These are phyloP conservation scores for Unio delphinus DNA, from an alignment of 2,888 invertebrate genomes.

Conservation along the genomic window DNA sequence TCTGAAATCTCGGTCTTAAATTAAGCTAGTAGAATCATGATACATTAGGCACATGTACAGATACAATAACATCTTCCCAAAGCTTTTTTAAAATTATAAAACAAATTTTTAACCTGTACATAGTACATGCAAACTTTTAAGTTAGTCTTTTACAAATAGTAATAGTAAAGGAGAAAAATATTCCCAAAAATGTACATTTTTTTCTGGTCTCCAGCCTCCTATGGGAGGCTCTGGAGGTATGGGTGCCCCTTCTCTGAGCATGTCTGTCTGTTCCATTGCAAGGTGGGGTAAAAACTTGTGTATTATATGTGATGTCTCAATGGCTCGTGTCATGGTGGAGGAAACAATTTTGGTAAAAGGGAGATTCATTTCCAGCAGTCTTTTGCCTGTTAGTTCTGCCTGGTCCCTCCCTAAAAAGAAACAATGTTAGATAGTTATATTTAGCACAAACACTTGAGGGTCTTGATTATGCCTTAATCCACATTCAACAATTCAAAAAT, in stretches of 20 bases:
- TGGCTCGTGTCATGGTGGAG: conserved; percentile 94
- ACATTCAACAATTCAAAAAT: no score
- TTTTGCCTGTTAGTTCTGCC: conserved; percentile 87
- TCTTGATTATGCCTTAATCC: no score
- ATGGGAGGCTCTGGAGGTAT: conserved; percentile 93
- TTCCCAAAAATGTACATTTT: conserved; percentile 75
- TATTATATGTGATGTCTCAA: conserved; percentile 91
- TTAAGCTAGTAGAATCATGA: no score
- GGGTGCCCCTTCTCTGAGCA: conserved; percentile 94
- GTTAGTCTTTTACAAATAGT: not conserved
- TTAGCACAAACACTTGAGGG: not conserved
- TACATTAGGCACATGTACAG: no score
- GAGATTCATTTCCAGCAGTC: conserved; percentile 82
- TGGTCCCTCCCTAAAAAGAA: conserved; percentile 81
- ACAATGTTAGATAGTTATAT: not conserved
- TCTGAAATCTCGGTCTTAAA: no score
- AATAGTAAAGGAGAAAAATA: conserved; percentile 1
- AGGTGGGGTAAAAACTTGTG: conserved; percentile 77
- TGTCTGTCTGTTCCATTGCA: conserved; percentile 76
- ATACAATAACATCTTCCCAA: no score
- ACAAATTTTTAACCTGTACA: no score
- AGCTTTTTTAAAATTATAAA: no score
- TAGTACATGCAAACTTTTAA: no score
- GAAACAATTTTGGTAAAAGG: conserved; percentile 86
- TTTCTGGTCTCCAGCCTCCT: conserved; percentile 89